Conservation (phyloP, 1,140 invertebrate genomes). For the Belonocnema kinseyi region DNA sequence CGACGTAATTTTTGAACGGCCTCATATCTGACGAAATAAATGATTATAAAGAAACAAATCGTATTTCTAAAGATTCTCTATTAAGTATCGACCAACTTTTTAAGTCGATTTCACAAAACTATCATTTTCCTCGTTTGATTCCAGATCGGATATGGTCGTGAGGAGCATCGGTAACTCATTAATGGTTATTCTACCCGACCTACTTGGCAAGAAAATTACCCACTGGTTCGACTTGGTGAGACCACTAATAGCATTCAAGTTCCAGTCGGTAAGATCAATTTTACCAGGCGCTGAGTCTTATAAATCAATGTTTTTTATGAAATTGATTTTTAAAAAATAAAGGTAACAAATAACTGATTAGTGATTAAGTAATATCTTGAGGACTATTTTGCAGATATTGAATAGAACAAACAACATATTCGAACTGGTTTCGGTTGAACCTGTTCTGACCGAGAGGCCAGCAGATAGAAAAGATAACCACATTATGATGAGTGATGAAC, state of each 20-base stretch:
- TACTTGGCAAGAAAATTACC: conserved; percentile 91
- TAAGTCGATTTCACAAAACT: conserved; percentile 29
- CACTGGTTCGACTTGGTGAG: conserved; percentile 93
- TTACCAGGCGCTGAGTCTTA: background rate
- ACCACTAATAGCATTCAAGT: conserved; percentile 95
- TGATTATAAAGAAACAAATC: no score
- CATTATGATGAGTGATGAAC: conserved; percentile 80
- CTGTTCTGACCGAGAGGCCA: conserved; percentile 83
- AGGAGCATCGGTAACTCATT: conserved; percentile 92
- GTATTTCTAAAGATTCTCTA: background rate
- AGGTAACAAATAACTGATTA: background rate
- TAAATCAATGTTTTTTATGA: background rate
- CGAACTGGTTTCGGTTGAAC: conserved; percentile 92
- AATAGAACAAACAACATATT: conserved; percentile 97
- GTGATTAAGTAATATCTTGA: background rate
- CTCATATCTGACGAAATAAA: no score
- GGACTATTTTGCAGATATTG: conserved; percentile 83
- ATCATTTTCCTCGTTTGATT: conserved; percentile 72
- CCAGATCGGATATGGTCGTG: conserved; percentile 92
- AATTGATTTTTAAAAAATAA: background rate
- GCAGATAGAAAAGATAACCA: conserved; percentile 75
- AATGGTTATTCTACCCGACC: conserved; percentile 91
- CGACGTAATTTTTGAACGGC: no score
- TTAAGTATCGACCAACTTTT: background rate
- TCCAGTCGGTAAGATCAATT: conserved; percentile 87